Conservation (phyloP, 2,888 invertebrate genomes). For the Pelosia muscerda region DNA sequence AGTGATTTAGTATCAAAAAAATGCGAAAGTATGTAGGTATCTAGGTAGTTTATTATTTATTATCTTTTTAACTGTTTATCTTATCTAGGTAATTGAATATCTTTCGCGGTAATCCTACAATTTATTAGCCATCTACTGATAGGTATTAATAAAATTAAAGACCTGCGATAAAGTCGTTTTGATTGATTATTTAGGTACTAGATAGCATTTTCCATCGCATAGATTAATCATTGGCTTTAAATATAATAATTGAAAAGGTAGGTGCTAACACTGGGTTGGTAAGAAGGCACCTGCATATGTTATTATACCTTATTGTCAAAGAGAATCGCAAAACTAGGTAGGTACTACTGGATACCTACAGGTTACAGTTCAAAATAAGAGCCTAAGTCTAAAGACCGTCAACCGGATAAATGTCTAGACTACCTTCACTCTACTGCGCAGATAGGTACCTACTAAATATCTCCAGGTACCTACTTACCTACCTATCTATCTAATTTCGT, state of each 20-base stretch:
- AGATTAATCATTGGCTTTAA: background rate
- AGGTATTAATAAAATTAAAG: slow-evolving; percentile 4
- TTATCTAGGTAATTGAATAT: slow-evolving; percentile 5
- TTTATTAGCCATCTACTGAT: slow-evolving; percentile 4
- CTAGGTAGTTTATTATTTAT: background rate
- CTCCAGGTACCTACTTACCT: too few relatives aligned
- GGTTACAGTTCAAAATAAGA: too few relatives aligned
- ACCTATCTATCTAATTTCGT: too few relatives aligned
- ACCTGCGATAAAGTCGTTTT: background rate
- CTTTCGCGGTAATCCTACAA: slow-evolving; percentile 10
- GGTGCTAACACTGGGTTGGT: background rate
- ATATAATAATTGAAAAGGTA: background rate
- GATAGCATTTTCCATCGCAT: slow-evolving; percentile 4
- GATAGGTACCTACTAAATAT: too few relatives aligned
- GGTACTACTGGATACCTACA: too few relatives aligned
- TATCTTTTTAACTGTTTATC: background rate
- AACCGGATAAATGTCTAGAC: too few relatives aligned
- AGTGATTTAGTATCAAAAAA: background rate
- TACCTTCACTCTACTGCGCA: too few relatives aligned
- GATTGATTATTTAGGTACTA: background rate
- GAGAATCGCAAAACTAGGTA: background rate
- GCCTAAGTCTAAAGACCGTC: too few relatives aligned
- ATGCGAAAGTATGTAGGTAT: background rate
- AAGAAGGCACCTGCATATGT: too few relatives aligned
- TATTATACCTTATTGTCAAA: too few relatives aligned